Evolutionary conservation across 2,797 vertebrate species (phyloP).

Genomic region (Cossypha heuglini): DNA sequence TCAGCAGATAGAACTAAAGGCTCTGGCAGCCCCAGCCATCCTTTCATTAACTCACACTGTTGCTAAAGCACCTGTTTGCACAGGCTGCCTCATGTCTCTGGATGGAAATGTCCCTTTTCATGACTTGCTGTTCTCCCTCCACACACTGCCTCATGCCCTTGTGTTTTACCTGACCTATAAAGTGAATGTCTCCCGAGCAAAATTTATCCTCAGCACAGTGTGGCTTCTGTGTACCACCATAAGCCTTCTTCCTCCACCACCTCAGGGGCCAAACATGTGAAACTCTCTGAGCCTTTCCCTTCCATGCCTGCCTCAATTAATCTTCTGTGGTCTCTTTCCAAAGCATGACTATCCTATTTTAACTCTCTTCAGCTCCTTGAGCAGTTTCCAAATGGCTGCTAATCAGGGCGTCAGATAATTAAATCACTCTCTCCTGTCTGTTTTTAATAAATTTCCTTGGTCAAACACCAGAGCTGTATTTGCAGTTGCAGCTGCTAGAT

Average conservation of each 20-base stretch:
- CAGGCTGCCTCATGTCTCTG: background rate
- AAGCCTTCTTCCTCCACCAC: constrained; percentile 45
- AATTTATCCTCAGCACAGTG: background rate
- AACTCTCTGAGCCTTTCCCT: constrained; percentile 53
- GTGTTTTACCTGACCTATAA: background rate
- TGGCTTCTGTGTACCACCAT: background rate
- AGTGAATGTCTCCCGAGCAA: constrained; percentile 35
- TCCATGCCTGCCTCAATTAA: constrained; percentile 65
- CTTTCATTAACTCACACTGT: background rate
- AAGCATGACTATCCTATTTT: constrained; percentile 51
- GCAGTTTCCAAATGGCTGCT: constrained; percentile 34
- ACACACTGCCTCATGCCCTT: background rate
- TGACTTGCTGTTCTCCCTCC: background rate
- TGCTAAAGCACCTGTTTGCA: background rate
- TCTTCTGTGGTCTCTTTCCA: constrained; percentile 59
- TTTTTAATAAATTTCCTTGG: constrained; percentile 34
- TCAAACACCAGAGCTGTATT: background rate
- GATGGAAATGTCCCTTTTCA: background rate
- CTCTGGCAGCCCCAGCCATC: background rate
- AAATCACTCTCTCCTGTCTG: background rate
- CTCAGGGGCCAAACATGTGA: constrained; percentile 61
- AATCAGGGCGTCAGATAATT: background rate
- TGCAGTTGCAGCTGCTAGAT: constrained; percentile 29
- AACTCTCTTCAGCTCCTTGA: constrained; percentile 36
- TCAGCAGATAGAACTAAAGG: background rate